Evolutionary conservation across 2,797 vertebrate species (phyloP).

Genomic region (Microhierax caerulescens): DNA sequence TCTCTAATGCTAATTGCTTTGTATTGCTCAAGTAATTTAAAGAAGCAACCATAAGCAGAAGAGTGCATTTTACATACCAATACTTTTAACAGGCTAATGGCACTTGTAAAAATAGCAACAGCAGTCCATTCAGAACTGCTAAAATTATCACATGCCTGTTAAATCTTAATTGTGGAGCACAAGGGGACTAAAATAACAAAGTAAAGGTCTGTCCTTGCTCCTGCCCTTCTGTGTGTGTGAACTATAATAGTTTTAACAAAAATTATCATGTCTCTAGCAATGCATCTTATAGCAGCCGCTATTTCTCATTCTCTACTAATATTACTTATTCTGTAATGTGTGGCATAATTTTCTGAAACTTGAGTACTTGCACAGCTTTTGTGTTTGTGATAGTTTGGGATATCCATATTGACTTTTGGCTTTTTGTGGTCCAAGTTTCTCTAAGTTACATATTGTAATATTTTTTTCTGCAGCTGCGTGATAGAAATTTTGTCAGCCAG

Average conservation of each 20-base stretch:
- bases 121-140: conserved; percentile 6
- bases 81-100: conserved; percentile 5
- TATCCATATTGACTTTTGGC: not conserved
- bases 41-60: not conserved
- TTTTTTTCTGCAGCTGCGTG: not conserved
- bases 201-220: not conserved
- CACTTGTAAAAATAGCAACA: conserved; percentile 58
- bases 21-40: not conserved
- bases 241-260: not conserved
- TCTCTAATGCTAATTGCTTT: not conserved
- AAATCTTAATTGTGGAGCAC: conserved; percentile 2
- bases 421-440: not conserved
- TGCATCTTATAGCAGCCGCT: not conserved
- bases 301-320: not conserved
- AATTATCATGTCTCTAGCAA: rapidly evolving
- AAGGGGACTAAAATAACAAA: not conserved
- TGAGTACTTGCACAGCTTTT: not conserved
- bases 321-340: not conserved
- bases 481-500: not conserved
- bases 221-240: not conserved
- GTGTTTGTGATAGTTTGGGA: not conserved
- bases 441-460: not conserved
- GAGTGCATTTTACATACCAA: conserved; percentile 1
- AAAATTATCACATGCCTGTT: conserved; percentile 16
- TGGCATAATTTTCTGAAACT: not conserved